Evolutionary conservation across 2,888 invertebrate species (phyloP).

Genomic region (Gasteruption jaculator): DNA sequence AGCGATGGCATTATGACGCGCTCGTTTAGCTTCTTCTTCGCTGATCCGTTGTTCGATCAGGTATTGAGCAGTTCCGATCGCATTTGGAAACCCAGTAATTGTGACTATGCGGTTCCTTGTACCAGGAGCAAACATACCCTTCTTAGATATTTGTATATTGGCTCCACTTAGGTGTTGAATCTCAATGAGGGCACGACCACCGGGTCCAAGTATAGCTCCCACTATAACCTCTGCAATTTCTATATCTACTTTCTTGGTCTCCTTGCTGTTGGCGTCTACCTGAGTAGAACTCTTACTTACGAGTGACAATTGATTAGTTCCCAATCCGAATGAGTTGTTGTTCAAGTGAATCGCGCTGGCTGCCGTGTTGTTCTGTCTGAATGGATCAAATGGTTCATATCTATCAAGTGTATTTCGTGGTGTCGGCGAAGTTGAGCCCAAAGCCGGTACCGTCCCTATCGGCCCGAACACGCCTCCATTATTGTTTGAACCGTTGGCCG

Average conservation of each 20-base stretch:
- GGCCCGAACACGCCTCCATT: slow-evolving; percentile 76
- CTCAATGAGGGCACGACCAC: slow-evolving; percentile 93
- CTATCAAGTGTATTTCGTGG: slow-evolving; percentile 68
- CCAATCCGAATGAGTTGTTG: slow-evolving; percentile 85
- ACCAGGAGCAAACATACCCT: slow-evolving; percentile 95
- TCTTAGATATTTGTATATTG: slow-evolving; percentile 97
- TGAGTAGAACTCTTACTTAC: slow-evolving; percentile 80
- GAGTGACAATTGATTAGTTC: slow-evolving; percentile 69
- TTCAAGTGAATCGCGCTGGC: slow-evolving; percentile 75
- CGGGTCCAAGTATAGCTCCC: slow-evolving; percentile 94
- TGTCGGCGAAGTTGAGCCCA: slow-evolving; percentile 64
- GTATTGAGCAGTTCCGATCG: slow-evolving; percentile 89
- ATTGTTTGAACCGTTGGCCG: slow-evolving; percentile 53
- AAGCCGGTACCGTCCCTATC: slow-evolving; percentile 62
- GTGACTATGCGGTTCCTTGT: slow-evolving; percentile 96
- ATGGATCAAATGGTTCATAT: slow-evolving; percentile 70
- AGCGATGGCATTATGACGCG: slow-evolving; percentile 80
- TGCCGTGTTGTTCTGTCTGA: slow-evolving; percentile 71
- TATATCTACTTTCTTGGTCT: slow-evolving; percentile 78
- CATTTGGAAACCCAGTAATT: slow-evolving; percentile 84
- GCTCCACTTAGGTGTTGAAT: slow-evolving; percentile 96
- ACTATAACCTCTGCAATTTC: slow-evolving; percentile 96
- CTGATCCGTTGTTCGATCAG: slow-evolving; percentile 95
- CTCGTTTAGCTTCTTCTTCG: slow-evolving; percentile 93
- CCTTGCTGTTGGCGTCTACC: slow-evolving; percentile 71